These are phyloP conservation scores for Neria commutata DNA, from an alignment of 2,888 invertebrate species.

Conservation along the genomic window DNA sequence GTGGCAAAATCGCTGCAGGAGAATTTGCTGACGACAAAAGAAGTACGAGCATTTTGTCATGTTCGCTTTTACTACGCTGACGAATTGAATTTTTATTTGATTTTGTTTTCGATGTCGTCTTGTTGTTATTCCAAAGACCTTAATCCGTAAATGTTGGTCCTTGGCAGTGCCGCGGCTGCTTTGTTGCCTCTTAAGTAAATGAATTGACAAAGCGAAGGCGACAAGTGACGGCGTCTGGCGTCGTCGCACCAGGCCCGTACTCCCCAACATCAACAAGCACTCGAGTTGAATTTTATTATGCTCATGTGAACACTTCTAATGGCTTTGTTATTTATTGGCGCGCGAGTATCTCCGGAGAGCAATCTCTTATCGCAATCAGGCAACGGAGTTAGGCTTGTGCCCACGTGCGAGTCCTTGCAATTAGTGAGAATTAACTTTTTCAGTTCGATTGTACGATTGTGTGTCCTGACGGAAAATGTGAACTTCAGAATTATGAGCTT, in stretches of 20 bases:
- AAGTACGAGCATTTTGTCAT: constrained; percentile 25
- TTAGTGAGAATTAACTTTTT: no score
- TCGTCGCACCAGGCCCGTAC: neutral
- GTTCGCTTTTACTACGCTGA: constrained; percentile 31
- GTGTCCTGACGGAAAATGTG: no score
- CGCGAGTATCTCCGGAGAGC: neutral
- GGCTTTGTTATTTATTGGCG: neutral
- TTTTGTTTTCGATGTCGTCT: constrained; percentile 32
- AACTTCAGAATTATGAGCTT: no score
- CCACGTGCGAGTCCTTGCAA: no score
- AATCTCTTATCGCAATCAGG: no score
- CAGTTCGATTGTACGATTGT: no score
- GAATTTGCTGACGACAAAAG: neutral
- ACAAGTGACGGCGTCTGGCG: no score
- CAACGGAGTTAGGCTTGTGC: no score
- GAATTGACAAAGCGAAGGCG: neutral
- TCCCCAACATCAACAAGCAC: neutral
- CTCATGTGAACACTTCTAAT: neutral
- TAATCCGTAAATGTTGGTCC: neutral
- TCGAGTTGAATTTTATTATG: neutral
- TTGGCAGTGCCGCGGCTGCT: neutral
- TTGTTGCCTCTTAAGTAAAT: neutral
- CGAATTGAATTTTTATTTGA: constrained; percentile 51
- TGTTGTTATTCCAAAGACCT: constrained; percentile 35
- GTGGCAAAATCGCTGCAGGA: constrained; percentile 24